Evolutionary conservation across 2,113 vertebrate genomes (phyloP), one percentile per base, ranked within the genome.

Genomic region (Polypterus senegalus): DNA sequence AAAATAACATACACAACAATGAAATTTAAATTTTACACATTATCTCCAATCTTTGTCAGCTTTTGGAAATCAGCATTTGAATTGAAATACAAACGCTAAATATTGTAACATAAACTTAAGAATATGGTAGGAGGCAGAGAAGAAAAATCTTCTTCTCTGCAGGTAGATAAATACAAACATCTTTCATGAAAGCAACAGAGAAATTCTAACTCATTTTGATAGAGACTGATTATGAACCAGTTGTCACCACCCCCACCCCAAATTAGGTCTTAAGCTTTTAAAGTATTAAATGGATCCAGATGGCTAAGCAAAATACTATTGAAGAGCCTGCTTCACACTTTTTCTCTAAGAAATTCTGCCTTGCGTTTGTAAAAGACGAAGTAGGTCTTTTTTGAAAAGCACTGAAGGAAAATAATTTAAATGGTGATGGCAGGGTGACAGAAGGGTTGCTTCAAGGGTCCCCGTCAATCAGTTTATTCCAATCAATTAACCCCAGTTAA

Each of bases 401-500:
- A 67, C 59, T 71, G 68, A 72, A 66, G 56, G 69, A 72, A 63
- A 47, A 62, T 61, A 66, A 74, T 73, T 62, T 65, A 71, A 66
- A 58, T 58, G 56, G 61, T 57, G 47, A 54, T 67, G 67, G 57
- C 62, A 9, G 49, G 61, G 57, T 67, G 69, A 65, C 58, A 61
- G 59, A 66, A 47, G 56, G 61, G 71, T 74, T 72, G 67, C 72
- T 75, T 73, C 69, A 74, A 74, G 68, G 66, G 66, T 54, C 48
- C 27, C 63, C 68, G 67, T 65, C 70, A 76, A 71, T 76, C 73
- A 70, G 52, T 72, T 77, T 69, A 70, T 74, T 73, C 70, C 66
- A 56, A 71, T 70, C 73, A 73, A 77, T 73, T 77, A 70, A 66
- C 53, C 66, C 59, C 57, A 60, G 67, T 71, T 69, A 67, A 51